These are phyloP conservation scores for Antedon mediterranea DNA, from an alignment of 53 echinoderm and acorn worm species.

Conservation along the genomic window DNA sequence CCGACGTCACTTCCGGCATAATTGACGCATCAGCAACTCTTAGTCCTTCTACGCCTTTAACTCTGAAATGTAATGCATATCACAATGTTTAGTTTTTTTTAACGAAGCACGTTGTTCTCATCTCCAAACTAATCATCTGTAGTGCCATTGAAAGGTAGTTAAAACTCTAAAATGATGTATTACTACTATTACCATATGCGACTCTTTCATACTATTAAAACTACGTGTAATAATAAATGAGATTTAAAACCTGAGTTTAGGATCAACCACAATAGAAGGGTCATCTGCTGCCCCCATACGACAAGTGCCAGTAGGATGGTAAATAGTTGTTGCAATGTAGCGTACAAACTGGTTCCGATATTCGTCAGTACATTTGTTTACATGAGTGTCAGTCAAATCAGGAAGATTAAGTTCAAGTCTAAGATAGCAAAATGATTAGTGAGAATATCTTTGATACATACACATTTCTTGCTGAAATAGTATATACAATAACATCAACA, in stretches of 20 bases:
- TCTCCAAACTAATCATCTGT: no score
- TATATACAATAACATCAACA: no score
- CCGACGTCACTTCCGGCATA: background rate
- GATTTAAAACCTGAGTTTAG: slow-evolving; percentile 15
- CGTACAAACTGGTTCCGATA: slow-evolving; percentile 30
- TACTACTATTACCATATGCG: no score
- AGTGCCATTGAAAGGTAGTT: no score
- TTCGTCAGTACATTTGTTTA: background rate
- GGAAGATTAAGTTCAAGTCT: background rate
- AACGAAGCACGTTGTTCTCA: no score
- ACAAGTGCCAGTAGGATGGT: slow-evolving; percentile 10
- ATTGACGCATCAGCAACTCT: background rate
- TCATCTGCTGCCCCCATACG: slow-evolving; percentile 4
- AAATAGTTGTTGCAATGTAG: slow-evolving; percentile 12
- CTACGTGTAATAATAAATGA: no score
- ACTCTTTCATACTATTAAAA: no score
- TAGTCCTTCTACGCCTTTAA: background rate
- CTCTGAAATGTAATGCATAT: no score
- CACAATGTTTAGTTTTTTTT: no score
- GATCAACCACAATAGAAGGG: slow-evolving; percentile 1
- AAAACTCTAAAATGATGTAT: no score
- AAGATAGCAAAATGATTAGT: background rate
- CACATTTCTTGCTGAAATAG: no score
- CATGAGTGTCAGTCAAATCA: background rate
- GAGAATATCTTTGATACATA: no score